Evolutionary conservation across 2,113 vertebrate genomes (phyloP), one percentile per base, ranked within the genome.

Genomic region (Grantiella picta): DNA sequence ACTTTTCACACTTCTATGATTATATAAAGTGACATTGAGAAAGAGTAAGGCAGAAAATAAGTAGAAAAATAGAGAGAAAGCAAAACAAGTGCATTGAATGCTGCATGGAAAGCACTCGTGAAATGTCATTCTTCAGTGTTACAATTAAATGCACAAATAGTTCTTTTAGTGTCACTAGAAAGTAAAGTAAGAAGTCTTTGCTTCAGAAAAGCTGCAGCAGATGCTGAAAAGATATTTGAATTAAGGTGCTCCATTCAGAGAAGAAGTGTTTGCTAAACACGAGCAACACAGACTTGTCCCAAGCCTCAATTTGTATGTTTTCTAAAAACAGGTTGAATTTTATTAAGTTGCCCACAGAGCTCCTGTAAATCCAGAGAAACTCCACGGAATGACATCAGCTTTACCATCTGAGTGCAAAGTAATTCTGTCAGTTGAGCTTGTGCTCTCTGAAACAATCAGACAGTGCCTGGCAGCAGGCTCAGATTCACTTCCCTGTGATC

Each of bases 351-450:
- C 82, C 52, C 59, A 63, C 38, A 73, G 64, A 88, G 54, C 49
- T 88, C 60, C 79, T 75, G 33, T 79, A 96, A 96, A 93, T 95
- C 59, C 91, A 61, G 87, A 60, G 45, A 76, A 95, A 93, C 92
- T 86, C 29, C 76, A 77, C 9, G 3, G 52, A 78, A 77, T 2
- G 4, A 86, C 86, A 86, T 78, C 68, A 59, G 82, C 77, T 90
- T 92, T 93, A 82, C 68, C 83, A 92, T 63, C 64, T 86, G 52
- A 93, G 72, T 47, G 70, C 44, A 81, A 94, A 94, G 56, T 56
- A 90, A 80, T 91, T 71, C 49, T 92, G 90, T 40, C 72, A 91
- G 77, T 64, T 90, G 50, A 54, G 40, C 9, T 49, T 85, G 82
- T 84, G 75, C 72, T 89, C 97, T 96, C 66, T 80, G 92, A 86